Base-by-base conservation (phyloP, 2,113 vertebrate species). In the Passerina amoena region DNA sequence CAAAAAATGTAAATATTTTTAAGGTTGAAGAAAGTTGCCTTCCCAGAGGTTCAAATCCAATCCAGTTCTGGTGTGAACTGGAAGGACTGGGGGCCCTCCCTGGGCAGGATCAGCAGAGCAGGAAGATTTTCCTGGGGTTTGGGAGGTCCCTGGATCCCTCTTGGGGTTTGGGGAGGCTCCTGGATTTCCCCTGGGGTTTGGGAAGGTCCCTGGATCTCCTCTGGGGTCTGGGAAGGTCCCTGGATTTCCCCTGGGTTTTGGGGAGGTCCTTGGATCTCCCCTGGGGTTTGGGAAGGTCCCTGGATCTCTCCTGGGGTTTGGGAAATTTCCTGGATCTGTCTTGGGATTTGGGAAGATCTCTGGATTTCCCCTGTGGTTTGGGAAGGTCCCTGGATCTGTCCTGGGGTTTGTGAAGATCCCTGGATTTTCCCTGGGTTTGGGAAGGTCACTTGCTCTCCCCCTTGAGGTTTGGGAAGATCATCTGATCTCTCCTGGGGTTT, bases 1-100 rank as follows among this genome's bases (percentile, higher is more conserved):
- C 38, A 37, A 40, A 73, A 35, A 4, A 0, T 8, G n/a, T 3
- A 48, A 30, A 37, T 59, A 24, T 57, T 93, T 65, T 30, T 54
- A 44, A 81, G 61, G 57, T 22, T 78, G 87, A 37, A 77, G 30
- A 70, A 44, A 77, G 35, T 45, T 47, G 38, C 79, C 57, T 38
- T 60, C 59, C 54, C 6, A 2, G 5, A 3, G 0, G 0, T 22
- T 73, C 12, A 20, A 57, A 69, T 54, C 48, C 53, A 50, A 1
- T 4, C 20, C n/a, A 11, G 53, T 35, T 71, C 22, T 57, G 66
- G 25, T 30, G 33, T 13, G 22, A 33, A 23, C 33, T 47, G 48
- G 51, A 71, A 44, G 69, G 23, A n/a, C 4, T 8, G 61, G 47
- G 38, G 63, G 51, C 30, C 12, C 2, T 45, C 1, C 2, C 50